These are phyloP conservation scores for Phalanger gymnotis DNA, from an alignment of 2,797 vertebrate species.

Conservation along the genomic window DNA sequence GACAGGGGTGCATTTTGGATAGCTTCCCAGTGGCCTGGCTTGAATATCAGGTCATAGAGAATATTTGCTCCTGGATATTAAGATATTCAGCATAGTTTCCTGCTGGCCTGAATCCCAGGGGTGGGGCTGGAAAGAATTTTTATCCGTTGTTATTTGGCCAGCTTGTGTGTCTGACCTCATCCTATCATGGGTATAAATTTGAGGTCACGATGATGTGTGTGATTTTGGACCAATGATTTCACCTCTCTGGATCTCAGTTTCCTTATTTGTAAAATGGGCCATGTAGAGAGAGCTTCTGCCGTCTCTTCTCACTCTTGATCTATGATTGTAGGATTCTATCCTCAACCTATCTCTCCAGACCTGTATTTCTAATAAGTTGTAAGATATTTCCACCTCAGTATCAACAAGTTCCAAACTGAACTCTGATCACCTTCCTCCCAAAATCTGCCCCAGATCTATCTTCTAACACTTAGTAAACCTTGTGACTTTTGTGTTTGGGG, in stretches of 20 bases:
- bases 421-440: not conserved
- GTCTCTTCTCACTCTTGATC: not conserved
- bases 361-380: not conserved
- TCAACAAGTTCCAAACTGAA: not conserved
- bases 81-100: not conserved
- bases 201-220: not conserved
- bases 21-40: not conserved
- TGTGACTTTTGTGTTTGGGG: not conserved
- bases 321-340: not conserved
- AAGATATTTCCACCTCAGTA: not conserved
- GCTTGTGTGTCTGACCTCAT: not conserved
- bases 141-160: not conserved
- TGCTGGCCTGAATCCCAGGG: constrained; percentile 3
- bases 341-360: not conserved
- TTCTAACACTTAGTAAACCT: not conserved
- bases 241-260: not conserved
- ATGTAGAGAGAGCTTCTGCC: not conserved
- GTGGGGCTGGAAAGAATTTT: constrained; percentile 9
- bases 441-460: not conserved
- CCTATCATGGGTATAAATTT: constrained; percentile 1
- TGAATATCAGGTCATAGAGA: not conserved
- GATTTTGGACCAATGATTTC: not conserved
- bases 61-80: not conserved
- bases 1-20: not conserved
- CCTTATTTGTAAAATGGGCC: not conserved